These are phyloP conservation scores for Dolomedes plantarius DNA, from an alignment of 2,888 invertebrate genomes.

Conservation along the genomic window DNA sequence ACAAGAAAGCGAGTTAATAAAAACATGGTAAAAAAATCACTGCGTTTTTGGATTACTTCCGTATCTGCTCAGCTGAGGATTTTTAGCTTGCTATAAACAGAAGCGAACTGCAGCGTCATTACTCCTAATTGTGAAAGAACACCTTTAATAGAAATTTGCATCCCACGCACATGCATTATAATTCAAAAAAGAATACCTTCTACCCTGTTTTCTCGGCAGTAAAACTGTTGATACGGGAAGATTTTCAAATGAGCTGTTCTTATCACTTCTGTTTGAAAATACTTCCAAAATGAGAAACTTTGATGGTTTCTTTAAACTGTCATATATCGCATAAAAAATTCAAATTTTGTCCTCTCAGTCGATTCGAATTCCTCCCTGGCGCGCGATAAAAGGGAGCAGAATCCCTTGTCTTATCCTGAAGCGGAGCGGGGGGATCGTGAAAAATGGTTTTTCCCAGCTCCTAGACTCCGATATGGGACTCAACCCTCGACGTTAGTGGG, in stretches of 20 bases:
- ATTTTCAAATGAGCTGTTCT: background rate
- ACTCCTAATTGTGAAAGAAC: too few relatives aligned
- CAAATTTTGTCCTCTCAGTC: background rate
- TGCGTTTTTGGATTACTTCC: too few relatives aligned
- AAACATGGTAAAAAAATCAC: too few relatives aligned
- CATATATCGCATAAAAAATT: conserved; percentile 1
- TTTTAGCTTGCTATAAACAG: too few relatives aligned
- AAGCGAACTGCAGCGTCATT: too few relatives aligned
- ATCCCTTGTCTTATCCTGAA: conserved; percentile 14
- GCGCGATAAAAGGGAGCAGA: background rate
- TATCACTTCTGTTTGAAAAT: background rate
- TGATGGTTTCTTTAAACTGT: conserved; percentile 5
- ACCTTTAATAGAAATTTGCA: too few relatives aligned
- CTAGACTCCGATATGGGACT: background rate
- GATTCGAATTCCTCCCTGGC: background rate
- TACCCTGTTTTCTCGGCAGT: background rate
- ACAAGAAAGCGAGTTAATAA: too few relatives aligned
- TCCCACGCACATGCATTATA: too few relatives aligned
- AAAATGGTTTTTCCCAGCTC: conserved; percentile 17
- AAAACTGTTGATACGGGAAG: background rate
- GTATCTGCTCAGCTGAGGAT: too few relatives aligned
- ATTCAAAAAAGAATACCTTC: too few relatives aligned
- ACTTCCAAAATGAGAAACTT: background rate
- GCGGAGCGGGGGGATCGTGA: background rate
- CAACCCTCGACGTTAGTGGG: conserved; percentile 23